phyloP scores from a whole-genome alignment of 1,140 invertebrate species.

The honey bee (Apis mellifera) region Amel_HAv3.1 CM009940.2:9222001-9222500 shows the following conservation, averaged over 20 bases:
- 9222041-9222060: slow-evolving; percentile 77
- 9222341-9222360: slow-evolving; percentile 68
- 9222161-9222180: slow-evolving; percentile 47
- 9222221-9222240: neutral
- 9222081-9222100: slow-evolving; percentile 66
- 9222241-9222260: slow-evolving; percentile 37
- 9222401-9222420: slow-evolving; percentile 64
- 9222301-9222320: slow-evolving; percentile 52
- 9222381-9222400: slow-evolving; percentile 54
- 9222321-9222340: slow-evolving; percentile 73
- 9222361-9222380: neutral
- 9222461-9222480: slow-evolving; percentile 58
- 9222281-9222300: slow-evolving; percentile 32
- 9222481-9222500: slow-evolving; percentile 56
- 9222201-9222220: slow-evolving; percentile 36
- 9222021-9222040: slow-evolving; percentile 75
- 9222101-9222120: slow-evolving; percentile 68
- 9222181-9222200: slow-evolving; percentile 53
- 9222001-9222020: slow-evolving; percentile 63
- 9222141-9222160: slow-evolving; percentile 44
- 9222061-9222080: slow-evolving; percentile 72
- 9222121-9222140: slow-evolving; percentile 67
- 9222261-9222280: slow-evolving; percentile 23
- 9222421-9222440: slow-evolving; percentile 67
- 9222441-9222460: slow-evolving; percentile 74